A percentile compares a stretch with the other conserved stretches of the same genome.
These are phyloP conservation scores for Dufourea novaeangliae DNA, from an alignment of 1,140 invertebrate species.

Conservation along the genomic window DNA sequence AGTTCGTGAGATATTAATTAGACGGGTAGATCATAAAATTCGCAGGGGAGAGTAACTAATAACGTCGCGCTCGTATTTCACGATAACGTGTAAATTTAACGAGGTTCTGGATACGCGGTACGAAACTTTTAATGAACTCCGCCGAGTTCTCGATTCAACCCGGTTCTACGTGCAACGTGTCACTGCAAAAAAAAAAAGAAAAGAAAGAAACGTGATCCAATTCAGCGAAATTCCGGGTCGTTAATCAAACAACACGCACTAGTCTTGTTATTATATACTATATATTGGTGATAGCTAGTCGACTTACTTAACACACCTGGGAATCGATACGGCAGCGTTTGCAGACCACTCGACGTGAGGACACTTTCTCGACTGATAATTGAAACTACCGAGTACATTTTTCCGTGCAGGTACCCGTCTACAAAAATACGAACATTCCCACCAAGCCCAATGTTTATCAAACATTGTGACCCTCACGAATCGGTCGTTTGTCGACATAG, in stretches of 20 bases:
- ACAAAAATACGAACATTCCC: no score
- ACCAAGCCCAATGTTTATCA: no score
- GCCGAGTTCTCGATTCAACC: neutral
- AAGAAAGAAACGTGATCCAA: neutral
- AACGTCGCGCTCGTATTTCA: neutral
- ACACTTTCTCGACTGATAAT: neutral
- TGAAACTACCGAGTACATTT: neutral
- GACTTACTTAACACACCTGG: neutral
- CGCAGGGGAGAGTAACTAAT: neutral
- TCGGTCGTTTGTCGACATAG: no score
- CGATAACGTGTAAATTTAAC: neutral
- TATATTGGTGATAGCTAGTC: neutral
- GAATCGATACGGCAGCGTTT: neutral
- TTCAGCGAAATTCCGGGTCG: neutral
- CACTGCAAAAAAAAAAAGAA: no score
- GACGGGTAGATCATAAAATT: neutral
- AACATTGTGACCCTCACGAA: no score
- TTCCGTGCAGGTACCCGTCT: neutral
- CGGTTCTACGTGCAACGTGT: conserved; percentile 14
- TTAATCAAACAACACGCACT: conserved; percentile 16
- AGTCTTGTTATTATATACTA: neutral
- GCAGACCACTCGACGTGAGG: neutral
- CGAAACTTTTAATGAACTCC: conserved; percentile 12
- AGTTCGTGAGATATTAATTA: neutral
- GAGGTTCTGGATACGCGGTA: neutral